Conservation (phyloP, 2,113 vertebrate species). For the Grammomys surdaster region DNA sequence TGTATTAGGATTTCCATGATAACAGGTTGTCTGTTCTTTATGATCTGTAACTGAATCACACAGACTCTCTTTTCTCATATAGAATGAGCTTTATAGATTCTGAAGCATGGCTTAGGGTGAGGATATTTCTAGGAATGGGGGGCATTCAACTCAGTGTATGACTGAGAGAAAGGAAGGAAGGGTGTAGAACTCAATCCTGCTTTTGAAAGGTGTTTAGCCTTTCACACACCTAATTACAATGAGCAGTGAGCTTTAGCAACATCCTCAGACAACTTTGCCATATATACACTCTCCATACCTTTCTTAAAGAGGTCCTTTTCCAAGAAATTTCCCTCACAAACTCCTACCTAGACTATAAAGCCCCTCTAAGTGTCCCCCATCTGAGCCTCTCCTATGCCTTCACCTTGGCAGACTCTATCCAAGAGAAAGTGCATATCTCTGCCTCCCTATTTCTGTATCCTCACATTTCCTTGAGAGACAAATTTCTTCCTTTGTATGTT, state of each 20-base stretch:
- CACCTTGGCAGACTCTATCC: too few relatives aligned
- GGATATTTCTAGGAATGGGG: not conserved
- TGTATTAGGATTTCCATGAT: not conserved
- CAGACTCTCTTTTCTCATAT: too few relatives aligned
- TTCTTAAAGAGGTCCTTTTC: not conserved
- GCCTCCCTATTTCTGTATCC: not conserved
- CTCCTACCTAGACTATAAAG: not conserved
- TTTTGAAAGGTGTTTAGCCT: not conserved
- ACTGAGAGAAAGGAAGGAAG: not conserved
- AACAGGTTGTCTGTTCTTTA: not conserved
- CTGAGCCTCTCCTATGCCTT: rapidly evolving
- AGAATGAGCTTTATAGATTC: not conserved
- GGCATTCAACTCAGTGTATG: too few relatives aligned
- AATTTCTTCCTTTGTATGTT: not conserved
- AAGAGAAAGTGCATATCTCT: not conserved
- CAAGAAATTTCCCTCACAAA: not conserved
- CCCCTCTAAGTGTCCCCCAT: not conserved
- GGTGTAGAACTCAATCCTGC: too few relatives aligned
- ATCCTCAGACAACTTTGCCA: rapidly evolving
- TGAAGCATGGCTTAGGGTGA: not conserved
- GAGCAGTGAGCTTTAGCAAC: not conserved
- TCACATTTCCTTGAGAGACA: not conserved
- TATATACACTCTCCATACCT: not conserved
- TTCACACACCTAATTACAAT: rapidly evolving
- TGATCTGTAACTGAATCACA: not conserved